phyloP scores from a whole-genome alignment of 2,888 invertebrate genomes.

The Eilema griseolum region DNA sequence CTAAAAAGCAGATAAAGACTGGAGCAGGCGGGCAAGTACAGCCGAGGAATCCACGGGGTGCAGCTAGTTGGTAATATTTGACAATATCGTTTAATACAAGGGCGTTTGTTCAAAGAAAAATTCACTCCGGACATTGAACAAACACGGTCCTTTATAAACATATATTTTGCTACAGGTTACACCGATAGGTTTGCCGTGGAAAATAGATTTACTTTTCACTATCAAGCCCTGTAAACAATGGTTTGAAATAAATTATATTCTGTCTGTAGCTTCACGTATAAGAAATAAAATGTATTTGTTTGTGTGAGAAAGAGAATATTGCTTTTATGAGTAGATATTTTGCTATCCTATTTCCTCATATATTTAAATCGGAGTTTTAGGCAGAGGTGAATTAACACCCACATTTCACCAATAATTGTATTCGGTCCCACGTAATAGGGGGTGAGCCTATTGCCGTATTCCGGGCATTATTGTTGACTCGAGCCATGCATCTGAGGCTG shows the following conservation, averaged over 20 bases:
- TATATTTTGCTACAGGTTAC: constrained; percentile 40
- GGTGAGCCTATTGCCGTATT: no score
- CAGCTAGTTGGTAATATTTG: constrained; percentile 20
- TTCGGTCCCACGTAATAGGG: no score
- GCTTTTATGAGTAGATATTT: neutral
- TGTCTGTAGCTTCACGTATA: neutral
- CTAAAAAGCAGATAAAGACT: no score
- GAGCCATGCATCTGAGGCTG: no score
- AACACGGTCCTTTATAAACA: constrained; percentile 41
- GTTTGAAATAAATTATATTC: constrained; percentile 5
- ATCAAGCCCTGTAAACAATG: constrained; percentile 13
- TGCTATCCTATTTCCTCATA: no score
- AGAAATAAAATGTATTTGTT: neutral
- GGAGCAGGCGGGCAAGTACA: neutral
- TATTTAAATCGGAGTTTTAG: no score
- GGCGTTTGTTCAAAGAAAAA: constrained; percentile 23
- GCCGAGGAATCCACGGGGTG: neutral
- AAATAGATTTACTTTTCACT: constrained; percentile 30
- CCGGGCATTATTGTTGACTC: no score
- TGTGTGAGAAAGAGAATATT: no score
- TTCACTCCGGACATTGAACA: constrained; percentile 24
- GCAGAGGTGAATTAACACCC: no score
- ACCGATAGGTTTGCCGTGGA: constrained; percentile 23
- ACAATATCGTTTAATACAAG: constrained; percentile 27
- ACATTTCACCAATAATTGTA: no score